Conservation (phyloP, 2,113 vertebrate genomes). For the Orthonyx spaldingii region DNA sequence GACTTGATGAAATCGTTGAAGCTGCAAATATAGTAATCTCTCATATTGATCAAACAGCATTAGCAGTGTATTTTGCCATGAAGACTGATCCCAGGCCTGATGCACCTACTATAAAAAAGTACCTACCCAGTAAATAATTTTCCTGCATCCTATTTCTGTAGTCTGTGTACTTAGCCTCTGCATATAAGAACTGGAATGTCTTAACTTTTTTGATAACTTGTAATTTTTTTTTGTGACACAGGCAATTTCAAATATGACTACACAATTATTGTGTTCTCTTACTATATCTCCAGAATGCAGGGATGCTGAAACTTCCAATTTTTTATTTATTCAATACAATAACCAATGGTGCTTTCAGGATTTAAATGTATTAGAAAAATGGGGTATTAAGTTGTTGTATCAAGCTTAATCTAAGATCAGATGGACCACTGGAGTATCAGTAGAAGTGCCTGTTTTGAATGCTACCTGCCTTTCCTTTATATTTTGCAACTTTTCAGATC, state of each 20-base stretch:
- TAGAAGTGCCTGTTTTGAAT: not conserved
- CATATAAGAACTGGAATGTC: not conserved
- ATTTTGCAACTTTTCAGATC: not conserved
- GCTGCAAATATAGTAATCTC: conserved; percentile 89
- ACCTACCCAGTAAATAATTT: conserved; percentile 84
- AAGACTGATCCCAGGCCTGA: conserved; percentile 97
- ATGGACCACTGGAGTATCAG: not conserved
- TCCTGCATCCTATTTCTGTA: conserved; percentile 77
- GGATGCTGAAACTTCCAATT: not conserved
- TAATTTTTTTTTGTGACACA: not conserved
- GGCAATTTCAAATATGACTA: not conserved
- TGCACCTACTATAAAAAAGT: conserved; percentile 95
- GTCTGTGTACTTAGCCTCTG: not conserved
- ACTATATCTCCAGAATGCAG: not conserved
- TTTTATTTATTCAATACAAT: not conserved
- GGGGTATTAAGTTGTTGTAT: not conserved
- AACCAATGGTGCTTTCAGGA: not conserved
- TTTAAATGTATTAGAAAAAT: not conserved
- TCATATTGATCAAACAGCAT: conserved; percentile 89
- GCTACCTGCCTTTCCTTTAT: not conserved
- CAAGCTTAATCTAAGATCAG: not conserved
- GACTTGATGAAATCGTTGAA: conserved; percentile 83
- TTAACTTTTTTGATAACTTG: not conserved
- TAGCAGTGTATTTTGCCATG: conserved; percentile 92
- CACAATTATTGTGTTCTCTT: not conserved